Evolutionary conservation across 2,888 invertebrate genomes (phyloP), one percentile per base, ranked within the genome.

Genomic region (Lypha dubia): DNA sequence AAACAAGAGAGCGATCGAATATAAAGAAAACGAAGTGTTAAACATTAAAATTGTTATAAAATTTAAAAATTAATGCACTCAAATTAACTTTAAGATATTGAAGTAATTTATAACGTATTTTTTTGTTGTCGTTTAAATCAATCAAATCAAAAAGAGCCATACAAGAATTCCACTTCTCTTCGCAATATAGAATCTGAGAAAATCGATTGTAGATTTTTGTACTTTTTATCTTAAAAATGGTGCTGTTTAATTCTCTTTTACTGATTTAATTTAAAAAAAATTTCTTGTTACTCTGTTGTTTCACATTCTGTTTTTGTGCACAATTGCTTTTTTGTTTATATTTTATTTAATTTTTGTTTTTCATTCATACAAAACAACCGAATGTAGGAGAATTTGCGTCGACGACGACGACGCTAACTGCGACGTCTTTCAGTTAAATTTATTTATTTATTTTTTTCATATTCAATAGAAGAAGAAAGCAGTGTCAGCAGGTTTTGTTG

Each of bases 401-500:
- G 41, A 28, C 8, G 63, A 28, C 8, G 63, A 41, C 7, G 41
- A 32, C 44, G 53, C 38, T 22, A 20, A 44, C 58, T 9, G 32
- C 62, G 35, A 46, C 56, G 63, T 56, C 70, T 53, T 68, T 75
- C 51, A n/a, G 51, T 81, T 60, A 53, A 24, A 68, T 49, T 80
- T 71, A 77, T 80, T n/a, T n/a, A n/a, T n/a, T 76, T 17, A 11
- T 58, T 32, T n/a, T 17, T 58, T 60, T 46, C 71, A 5, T 53
- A 24, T 22, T 63, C 46, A 63, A 58, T 70, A 68, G 77, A 68
- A 73, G 68, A 71, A 77, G 76, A 79, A 84, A 84, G 75, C 83
- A 84, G 24, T 79, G 83, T 84, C 83, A 84, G 81, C 84, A 84
- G 87, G 88, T 88, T 89, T 88, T 88, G 87, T 88, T 88, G 87